Evolutionary conservation across 2,113 vertebrate genomes (phyloP).

Genomic region (Montifringilla adamsi): DNA sequence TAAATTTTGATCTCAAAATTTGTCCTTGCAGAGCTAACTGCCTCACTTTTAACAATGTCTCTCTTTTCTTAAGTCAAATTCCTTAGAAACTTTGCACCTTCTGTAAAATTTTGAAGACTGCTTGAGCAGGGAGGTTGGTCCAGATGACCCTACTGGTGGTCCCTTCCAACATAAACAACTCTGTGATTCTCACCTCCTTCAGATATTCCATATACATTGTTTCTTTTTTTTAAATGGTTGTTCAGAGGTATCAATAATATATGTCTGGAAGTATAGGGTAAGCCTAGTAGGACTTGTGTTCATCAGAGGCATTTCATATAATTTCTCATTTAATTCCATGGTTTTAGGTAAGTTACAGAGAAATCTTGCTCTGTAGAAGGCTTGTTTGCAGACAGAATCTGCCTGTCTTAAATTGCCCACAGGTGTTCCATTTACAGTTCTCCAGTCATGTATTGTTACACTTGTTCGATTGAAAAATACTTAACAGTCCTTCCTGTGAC

Average conservation of each 20-base stretch:
- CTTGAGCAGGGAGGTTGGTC: not conserved
- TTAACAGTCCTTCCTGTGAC: not conserved
- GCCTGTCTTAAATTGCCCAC: not conserved
- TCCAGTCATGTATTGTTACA: not conserved
- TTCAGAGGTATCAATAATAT: not conserved
- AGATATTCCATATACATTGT: not conserved
- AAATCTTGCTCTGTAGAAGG: not conserved
- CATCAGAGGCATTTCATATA: not conserved
- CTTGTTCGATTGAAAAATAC: not conserved
- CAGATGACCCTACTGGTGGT: not conserved
- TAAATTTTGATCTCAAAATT: not conserved
- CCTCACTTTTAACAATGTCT: not conserved
- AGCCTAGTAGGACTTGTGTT: not conserved
- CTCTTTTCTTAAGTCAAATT: not conserved
- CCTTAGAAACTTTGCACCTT: not conserved
- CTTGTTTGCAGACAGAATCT: not conserved
- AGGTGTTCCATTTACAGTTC: not conserved
- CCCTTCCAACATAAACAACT: not conserved
- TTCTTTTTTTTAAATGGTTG: not conserved
- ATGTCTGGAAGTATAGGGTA: not conserved
- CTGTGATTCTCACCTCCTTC: not conserved
- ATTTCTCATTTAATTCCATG: not conserved
- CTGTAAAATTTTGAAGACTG: not conserved
- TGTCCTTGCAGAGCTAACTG: not conserved
- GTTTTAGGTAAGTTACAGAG: not conserved